phyloP scores from a whole-genome alignment of 2,797 vertebrate species.

The Xenentodon cancila region DNA sequence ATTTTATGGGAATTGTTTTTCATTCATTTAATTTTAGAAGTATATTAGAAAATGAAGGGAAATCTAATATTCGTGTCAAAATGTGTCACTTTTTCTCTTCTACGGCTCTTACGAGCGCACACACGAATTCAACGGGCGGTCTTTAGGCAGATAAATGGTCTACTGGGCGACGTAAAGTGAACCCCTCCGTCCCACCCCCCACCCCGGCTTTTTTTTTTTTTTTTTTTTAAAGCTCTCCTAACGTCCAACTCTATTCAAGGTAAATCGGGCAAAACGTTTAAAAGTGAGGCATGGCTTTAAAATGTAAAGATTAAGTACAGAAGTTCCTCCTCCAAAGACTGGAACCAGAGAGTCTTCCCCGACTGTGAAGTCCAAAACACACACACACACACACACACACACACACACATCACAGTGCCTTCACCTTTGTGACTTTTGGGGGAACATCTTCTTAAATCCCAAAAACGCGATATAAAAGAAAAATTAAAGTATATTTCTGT shows the following conservation, averaged over 20 bases:
- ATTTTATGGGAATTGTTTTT: neutral
- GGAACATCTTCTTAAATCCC: slow-evolving; percentile 14
- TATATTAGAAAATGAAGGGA: neutral
- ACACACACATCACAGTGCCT: no score
- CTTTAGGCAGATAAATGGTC: neutral
- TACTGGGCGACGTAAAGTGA: no score
- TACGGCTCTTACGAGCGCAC: no score
- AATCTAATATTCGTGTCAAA: slow-evolving; percentile 1
- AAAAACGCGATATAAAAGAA: slow-evolving; percentile 1
- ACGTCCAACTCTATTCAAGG: neutral
- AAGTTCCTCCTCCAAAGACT: no score
- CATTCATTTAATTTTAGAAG: neutral
- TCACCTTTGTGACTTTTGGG: no score
- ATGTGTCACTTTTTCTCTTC: no score
- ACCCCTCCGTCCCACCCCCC: no score
- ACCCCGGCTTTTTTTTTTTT: neutral
- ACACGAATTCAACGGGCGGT: neutral
- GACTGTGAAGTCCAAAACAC: no score
- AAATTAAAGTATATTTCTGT: slow-evolving; percentile 26
- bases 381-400: no score
- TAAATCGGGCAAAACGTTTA: neutral
- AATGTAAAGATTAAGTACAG: no score
- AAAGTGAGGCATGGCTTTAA: neutral
- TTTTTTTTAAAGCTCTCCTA: slow-evolving; percentile 7
- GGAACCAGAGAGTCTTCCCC: neutral